Conservation (phyloP, 2,888 invertebrate genomes). For the Drosophila acutilabella region DNA sequence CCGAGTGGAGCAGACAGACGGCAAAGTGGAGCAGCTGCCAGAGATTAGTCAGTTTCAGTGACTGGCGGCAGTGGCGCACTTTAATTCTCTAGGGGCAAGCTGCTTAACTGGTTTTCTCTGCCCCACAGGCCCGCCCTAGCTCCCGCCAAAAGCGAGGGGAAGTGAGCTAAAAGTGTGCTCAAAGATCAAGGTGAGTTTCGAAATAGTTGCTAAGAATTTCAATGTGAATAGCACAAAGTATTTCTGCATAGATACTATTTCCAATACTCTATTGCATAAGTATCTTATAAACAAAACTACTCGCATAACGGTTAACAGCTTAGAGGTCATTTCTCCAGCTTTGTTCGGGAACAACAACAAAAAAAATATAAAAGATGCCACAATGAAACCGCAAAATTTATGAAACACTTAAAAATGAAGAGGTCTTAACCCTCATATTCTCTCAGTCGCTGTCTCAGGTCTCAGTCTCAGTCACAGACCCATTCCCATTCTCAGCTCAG, state of each 20-base stretch:
- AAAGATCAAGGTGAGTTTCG: slow-evolving; percentile 70
- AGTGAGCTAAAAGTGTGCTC: slow-evolving; percentile 27
- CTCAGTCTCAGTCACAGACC: slow-evolving; percentile 10
- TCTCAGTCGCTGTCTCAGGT: background rate
- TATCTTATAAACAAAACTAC: slow-evolving; percentile 4
- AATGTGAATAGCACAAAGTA: background rate
- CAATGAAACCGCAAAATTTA: slow-evolving; percentile 66
- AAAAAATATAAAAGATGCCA: slow-evolving; percentile 16
- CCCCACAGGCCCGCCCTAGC: background rate
- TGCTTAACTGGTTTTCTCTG: slow-evolving; percentile 67
- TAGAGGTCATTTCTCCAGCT: slow-evolving; percentile 52
- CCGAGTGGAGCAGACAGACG: slow-evolving; percentile 32
- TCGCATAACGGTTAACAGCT: slow-evolving; percentile 57
- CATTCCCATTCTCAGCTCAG: slow-evolving; percentile 18
- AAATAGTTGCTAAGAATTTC: slow-evolving; percentile 26
- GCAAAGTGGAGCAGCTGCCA: slow-evolving; percentile 71
- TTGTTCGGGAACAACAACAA: slow-evolving; percentile 12
- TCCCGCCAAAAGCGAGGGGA: slow-evolving; percentile 4
- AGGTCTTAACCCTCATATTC: slow-evolving; percentile 52
- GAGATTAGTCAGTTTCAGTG: slow-evolving; percentile 72
- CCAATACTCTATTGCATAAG: slow-evolving; percentile 20
- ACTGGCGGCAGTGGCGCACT: slow-evolving; percentile 58
- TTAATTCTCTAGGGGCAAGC: slow-evolving; percentile 56
- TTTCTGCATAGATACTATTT: background rate
- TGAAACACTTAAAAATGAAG: slow-evolving; percentile 50